These are phyloP conservation scores for Corythaixoides concolor DNA, from an alignment of 2,113 vertebrate genomes.

Conservation along the genomic window DNA sequence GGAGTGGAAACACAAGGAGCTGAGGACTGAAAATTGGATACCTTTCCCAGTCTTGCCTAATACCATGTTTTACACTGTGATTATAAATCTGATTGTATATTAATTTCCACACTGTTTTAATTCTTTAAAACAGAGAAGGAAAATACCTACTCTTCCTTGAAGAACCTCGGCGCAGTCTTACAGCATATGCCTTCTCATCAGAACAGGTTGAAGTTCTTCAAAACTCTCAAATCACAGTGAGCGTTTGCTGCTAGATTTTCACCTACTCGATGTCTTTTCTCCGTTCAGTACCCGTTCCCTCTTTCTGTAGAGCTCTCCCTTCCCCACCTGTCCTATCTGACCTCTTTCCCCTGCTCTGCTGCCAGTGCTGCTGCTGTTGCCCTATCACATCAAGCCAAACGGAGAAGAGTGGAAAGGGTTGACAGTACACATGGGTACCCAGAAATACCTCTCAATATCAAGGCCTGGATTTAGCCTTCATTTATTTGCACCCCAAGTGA, in stretches of 20 bases:
- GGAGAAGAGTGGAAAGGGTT: neutral
- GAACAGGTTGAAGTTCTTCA: neutral
- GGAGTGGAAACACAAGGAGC: neutral
- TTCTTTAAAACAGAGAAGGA: neutral
- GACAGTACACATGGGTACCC: rapidly evolving
- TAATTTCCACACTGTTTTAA: neutral
- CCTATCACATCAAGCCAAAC: rapidly evolving
- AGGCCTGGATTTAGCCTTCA: neutral
- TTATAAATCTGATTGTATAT: neutral
- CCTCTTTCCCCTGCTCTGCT: neutral
- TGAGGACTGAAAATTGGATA: neutral
- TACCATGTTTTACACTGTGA: neutral
- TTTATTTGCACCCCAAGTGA: neutral
- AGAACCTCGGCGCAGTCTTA: neutral
- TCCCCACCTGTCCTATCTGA: neutral
- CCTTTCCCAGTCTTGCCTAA: neutral
- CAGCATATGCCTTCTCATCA: neutral
- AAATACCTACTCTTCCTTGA: neutral
- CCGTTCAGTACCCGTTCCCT: neutral
- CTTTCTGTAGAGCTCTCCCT: neutral
- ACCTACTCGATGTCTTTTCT: neutral
- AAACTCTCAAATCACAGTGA: neutral
- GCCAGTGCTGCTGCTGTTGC: rapidly evolving
- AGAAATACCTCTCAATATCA: neutral
- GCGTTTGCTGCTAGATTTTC: neutral